Evolutionary conservation across 2,888 invertebrate genomes (phyloP), one percentile per base, ranked within the genome.

Genomic region (Clitarchus hookeri): DNA sequence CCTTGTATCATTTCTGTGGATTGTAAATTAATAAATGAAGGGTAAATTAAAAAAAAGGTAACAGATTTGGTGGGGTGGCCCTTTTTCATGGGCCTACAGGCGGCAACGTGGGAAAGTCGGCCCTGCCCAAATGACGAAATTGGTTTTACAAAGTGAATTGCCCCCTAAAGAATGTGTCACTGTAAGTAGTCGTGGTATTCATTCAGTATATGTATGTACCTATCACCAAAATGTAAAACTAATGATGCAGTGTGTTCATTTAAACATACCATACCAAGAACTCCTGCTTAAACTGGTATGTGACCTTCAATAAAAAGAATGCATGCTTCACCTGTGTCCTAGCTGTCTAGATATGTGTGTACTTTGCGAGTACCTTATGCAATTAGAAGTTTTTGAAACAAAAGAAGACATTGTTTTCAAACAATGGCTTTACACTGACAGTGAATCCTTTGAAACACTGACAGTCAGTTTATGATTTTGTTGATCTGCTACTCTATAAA

Each of bases 161-260:
- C 82, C 27, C 0, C 82, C 36, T 19, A 82, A 82, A 82, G 26
- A 82, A 3, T 82, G 82, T 27, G 82, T 82, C 27, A 82, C 82
- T 82, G 82, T 82, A 82, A 27, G 23, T 0, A 82, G 82, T 23
- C 36, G 44, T 82, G 82, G 82, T 82, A 82, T 82, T 36, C 82
- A 82, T 44, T 27, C 6, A 36, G 82, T 82, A 12, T 82, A 27
- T 36, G 82, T 82, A 36, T 27, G 82, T 0, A 82, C 82, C 36
- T 82, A 82, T 44, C 82, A 82, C 44, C 82, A 65, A 65, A 65
- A 65, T 65, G 65, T 12, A 23, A 65, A 65, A 23, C 16, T 65
- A 65, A 65, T 65, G 65, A 65, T 65, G 65, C 65, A 65, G 65
- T 11, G 65, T 65, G 16, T 65, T 65, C 65, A 23, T 65, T 27